Conservation (phyloP, 2,797 vertebrate species). For the Tragopan temminckii region DNA sequence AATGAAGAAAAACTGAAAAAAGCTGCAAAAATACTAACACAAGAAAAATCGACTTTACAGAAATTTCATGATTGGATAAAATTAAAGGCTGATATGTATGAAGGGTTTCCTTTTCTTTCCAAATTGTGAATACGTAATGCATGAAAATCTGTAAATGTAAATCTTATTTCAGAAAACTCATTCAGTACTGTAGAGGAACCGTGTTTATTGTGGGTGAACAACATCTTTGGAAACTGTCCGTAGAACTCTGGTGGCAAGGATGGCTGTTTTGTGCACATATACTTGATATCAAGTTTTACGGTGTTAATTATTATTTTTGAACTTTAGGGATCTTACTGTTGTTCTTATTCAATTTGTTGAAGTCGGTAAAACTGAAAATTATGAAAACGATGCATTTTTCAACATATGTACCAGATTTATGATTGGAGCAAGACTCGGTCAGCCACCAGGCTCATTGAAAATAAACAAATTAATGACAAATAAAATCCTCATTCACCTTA, state of each 20-base stretch:
- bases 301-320: conserved; percentile 53
- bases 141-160: conserved; percentile 33
- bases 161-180: conserved; percentile 22
- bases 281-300: conserved; percentile 52
- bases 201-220: background rate
- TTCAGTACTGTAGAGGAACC: conserved; percentile 35
- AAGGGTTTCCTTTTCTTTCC: conserved; percentile 83
- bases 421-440: conserved; percentile 24
- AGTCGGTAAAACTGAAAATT: conserved; percentile 62
- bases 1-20: conserved; percentile 93
- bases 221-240: background rate
- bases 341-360: conserved; percentile 38
- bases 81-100: conserved; percentile 90
- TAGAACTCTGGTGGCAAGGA: background rate
- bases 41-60: conserved; percentile 89
- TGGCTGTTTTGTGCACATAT: conserved; percentile 10
- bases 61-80: conserved; percentile 89
- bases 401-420: conserved; percentile 63
- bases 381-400: conserved; percentile 48
- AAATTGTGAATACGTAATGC: conserved; percentile 79
- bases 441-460: conserved; percentile 12
- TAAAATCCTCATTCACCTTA: conserved; percentile 22
- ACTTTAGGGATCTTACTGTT: conserved; percentile 55
- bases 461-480: conserved; percentile 38
- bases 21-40: conserved; percentile 86